Evolutionary conservation across 2,113 vertebrate genomes (phyloP).

Genomic region (Pomatostomus ruficeps): DNA sequence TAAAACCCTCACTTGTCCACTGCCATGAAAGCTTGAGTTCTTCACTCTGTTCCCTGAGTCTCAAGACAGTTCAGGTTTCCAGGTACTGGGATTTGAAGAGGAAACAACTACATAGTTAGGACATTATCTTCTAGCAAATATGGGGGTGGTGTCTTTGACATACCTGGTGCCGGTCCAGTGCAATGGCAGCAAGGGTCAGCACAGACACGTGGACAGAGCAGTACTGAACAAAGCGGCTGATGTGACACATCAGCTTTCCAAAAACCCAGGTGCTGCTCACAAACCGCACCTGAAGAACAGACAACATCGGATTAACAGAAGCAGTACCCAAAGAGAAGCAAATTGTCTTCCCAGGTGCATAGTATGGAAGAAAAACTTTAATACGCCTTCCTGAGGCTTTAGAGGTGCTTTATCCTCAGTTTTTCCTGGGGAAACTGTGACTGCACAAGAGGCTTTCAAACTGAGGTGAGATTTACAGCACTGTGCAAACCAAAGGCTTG

Average conservation of each 20-base stretch:
- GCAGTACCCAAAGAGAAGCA: not conserved
- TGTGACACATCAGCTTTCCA: constrained; percentile 77
- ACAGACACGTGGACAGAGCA: constrained; percentile 78
- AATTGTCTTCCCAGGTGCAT: not conserved
- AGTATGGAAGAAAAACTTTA: not conserved
- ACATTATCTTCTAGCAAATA: not conserved
- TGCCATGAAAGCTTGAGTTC: not conserved
- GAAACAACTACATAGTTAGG: fast-evolving
- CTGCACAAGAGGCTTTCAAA: not conserved
- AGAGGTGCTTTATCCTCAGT: not conserved
- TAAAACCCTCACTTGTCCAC: not conserved
- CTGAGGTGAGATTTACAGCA: not conserved
- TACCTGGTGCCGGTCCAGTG: constrained; percentile 78
- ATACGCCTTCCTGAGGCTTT: not conserved
- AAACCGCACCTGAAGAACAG: constrained; percentile 70
- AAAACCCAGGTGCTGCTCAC: constrained; percentile 80
- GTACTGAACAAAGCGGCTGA: constrained; percentile 80
- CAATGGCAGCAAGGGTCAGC: constrained; percentile 76
- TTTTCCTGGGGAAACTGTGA: not conserved
- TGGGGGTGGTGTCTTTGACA: fast-evolving
- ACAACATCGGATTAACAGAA: not conserved
- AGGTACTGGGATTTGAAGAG: not conserved
- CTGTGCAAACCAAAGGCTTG: not conserved
- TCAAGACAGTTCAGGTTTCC: not conserved
- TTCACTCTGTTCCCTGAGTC: not conserved